phyloP scores from a whole-genome alignment of 2,113 vertebrate species.

The Clarias macrocephalus region DNA sequence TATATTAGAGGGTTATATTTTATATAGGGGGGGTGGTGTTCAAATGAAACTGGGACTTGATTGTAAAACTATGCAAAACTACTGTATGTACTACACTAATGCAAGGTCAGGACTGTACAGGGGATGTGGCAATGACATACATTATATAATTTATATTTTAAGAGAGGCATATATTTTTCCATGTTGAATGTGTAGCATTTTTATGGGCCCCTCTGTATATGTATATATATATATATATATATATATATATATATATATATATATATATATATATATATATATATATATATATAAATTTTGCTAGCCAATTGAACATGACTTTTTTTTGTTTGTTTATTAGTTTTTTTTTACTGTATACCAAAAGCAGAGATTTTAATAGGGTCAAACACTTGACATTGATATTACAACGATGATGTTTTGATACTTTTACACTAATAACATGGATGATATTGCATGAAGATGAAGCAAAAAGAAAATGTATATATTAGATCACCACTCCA shows the following conservation, averaged over 20 bases:
- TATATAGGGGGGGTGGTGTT: neutral
- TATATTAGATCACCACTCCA: conserved; percentile 49
- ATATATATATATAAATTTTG: neutral
- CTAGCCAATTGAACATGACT: neutral
- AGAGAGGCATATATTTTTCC: too few relatives aligned
- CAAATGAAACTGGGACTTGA: too few relatives aligned
- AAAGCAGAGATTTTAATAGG: neutral
- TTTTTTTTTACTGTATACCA: neutral
- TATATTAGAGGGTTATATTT: neutral
- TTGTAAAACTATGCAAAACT: too few relatives aligned
- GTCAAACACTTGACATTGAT: neutral
- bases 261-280: neutral
- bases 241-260: neutral
- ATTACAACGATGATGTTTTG: neutral
- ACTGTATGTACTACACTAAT: too few relatives aligned
- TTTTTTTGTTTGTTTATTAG: too few relatives aligned
- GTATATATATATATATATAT: neutral
- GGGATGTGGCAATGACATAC: too few relatives aligned
- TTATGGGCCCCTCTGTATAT: too few relatives aligned
- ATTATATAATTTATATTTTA: too few relatives aligned
- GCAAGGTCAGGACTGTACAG: too few relatives aligned
- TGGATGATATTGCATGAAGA: neutral
- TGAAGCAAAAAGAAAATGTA: neutral
- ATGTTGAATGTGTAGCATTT: too few relatives aligned
- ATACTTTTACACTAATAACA: neutral